Evolutionary conservation across 2,797 vertebrate species (phyloP).

Genomic region (Myiothlypis coronata): DNA sequence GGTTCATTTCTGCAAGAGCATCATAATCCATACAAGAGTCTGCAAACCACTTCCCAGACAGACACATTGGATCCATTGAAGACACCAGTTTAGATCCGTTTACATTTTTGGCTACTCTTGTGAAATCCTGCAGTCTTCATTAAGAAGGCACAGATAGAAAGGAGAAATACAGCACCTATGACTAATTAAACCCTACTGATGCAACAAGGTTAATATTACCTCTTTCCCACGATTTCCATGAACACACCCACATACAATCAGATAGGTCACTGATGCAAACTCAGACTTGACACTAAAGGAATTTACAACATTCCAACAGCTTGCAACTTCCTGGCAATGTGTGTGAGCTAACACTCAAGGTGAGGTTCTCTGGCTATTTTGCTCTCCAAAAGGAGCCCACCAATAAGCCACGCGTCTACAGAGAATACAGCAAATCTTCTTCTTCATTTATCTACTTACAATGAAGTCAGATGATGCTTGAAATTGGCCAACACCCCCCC

Average conservation of each 20-base stretch:
- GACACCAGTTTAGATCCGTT: neutral
- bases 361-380: neutral
- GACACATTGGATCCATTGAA: neutral
- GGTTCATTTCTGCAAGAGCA: neutral
- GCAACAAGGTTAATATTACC: neutral
- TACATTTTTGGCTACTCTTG: neutral
- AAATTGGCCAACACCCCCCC: neutral
- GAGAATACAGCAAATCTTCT: neutral
- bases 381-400: neutral
- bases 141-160: neutral
- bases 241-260: neutral
- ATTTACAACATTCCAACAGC: neutral
- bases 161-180: neutral
- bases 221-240: neutral
- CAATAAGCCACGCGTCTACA: neutral
- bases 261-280: neutral
- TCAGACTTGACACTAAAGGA: neutral
- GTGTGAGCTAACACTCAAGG: neutral
- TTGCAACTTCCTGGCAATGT: neutral
- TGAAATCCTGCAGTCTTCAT: neutral
- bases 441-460: neutral
- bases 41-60: neutral
- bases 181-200: neutral
- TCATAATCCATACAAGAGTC: neutral
- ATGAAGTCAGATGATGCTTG: neutral